A percentile compares a stretch with the other conserved stretches of the same genome.
Conservation (phyloP, 2,888 invertebrate genomes). For the Catocala fraxini region DNA sequence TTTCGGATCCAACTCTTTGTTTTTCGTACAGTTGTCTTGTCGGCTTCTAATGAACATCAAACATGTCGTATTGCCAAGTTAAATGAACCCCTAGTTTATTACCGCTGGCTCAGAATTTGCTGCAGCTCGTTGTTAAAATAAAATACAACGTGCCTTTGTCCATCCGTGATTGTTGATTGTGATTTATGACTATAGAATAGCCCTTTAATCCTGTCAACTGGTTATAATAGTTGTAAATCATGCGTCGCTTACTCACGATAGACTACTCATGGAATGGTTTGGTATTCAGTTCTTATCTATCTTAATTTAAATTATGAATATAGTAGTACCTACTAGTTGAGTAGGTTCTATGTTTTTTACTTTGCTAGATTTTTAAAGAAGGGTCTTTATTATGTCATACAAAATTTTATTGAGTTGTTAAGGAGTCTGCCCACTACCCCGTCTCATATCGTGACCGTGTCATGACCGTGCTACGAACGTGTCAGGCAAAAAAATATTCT, state of each 20-base stretch:
- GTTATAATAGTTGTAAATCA: conserved; percentile 27
- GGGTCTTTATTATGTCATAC: too few relatives aligned
- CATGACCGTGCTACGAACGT: too few relatives aligned
- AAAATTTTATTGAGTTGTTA: too few relatives aligned
- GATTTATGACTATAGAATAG: conserved; percentile 36
- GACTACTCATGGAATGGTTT: neutral
- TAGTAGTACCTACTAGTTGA: too few relatives aligned
- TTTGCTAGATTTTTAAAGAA: too few relatives aligned
- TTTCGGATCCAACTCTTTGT: too few relatives aligned
- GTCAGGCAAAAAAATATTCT: too few relatives aligned
- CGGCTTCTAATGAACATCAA: neutral
- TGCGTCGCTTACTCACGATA: conserved; percentile 5
- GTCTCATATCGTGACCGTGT: too few relatives aligned
- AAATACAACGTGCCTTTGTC: conserved; percentile 26
- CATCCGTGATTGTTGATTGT: conserved; percentile 45
- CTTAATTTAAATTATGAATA: too few relatives aligned
- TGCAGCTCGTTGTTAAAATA: conserved; percentile 28
- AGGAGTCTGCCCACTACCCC: too few relatives aligned
- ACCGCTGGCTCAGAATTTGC: conserved; percentile 9
- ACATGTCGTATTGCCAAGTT: conserved; percentile 15
- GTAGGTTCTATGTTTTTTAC: too few relatives aligned
- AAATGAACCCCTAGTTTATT: conserved; percentile 28
- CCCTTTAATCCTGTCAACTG: conserved; percentile 20
- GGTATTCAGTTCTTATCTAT: neutral
- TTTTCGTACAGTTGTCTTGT: neutral